Base-by-base conservation (phyloP, 2,888 invertebrate species). In the Zaprionus obscuricornis region DNA sequence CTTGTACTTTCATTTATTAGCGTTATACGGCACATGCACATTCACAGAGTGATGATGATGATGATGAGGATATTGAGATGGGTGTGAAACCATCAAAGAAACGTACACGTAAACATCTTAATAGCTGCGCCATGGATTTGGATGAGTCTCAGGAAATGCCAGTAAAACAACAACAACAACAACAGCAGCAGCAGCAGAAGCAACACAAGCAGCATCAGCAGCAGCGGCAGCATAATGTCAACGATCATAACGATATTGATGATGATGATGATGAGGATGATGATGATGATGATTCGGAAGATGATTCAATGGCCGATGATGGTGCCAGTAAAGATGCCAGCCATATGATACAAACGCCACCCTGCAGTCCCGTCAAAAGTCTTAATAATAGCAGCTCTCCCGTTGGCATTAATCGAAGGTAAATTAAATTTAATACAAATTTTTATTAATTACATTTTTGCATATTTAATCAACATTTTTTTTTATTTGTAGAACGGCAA, bases 401-500 rank as follows among this genome's bases (percentile, higher is more conserved):
- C 22, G 89, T 89, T 34, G 90, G 90, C 55, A 90, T 90, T 2
- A 90, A 90, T 72, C 74, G 90, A 69, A 87, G 90, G 90, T 90
- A 58, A 51, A 76, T 66, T 31, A 29, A 29, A 29, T 1, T 1
- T 18, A 2, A 24, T 4, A 22, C n/a, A n/a, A n/a, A n/a, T n/a
- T n/a, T n/a, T n/a, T n/a, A n/a, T n/a, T n/a, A n/a, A n/a, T n/a
- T n/a, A n/a, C n/a, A n/a, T n/a, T n/a, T n/a, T n/a, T n/a, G 22
- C 22, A 22, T 27, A n/a, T n/a, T 3, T 27, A 8, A 4, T 8
- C 5, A 27, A 3, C 27, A 10, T 8, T 27, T 3, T n/a, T n/a
- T 10, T 22, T 46, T 10, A 13, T 8, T 55, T 73, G 0, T 42
- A 90, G 95, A 81, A 95, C 94, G 14, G 94, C 95, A n/a, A 95